phyloP scores from a whole-genome alignment of 1,140 invertebrate genomes.

The Wasmannia auropunctata region DNA sequence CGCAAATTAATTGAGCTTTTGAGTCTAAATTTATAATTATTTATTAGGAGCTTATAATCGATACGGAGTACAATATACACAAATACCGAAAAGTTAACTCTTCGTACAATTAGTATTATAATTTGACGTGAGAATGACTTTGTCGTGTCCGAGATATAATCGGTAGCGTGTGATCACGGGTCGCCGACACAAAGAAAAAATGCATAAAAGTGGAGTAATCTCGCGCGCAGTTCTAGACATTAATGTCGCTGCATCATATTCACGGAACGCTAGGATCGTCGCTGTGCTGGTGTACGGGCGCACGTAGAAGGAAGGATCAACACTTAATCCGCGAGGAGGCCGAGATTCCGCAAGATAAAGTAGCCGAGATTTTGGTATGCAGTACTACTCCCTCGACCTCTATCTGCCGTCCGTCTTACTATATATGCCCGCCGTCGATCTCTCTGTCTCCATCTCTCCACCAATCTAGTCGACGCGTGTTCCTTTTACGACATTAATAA shows the following conservation, averaged over 20 bases:
- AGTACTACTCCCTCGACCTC: neutral
- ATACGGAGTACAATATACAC: neutral
- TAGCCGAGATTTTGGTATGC: constrained; percentile 41
- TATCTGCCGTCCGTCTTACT: neutral
- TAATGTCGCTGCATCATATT: neutral
- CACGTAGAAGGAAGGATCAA: constrained; percentile 43
- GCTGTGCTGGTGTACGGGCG: neutral
- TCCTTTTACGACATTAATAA: constrained; percentile 23
- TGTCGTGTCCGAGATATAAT: neutral
- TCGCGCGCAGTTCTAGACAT: neutral
- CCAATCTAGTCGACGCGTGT: constrained; percentile 20
- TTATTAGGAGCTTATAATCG: neutral
- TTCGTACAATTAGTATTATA: neutral
- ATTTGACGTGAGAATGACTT: neutral
- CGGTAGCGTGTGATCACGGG: neutral
- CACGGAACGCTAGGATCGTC: neutral
- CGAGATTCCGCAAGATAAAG: constrained; percentile 51
- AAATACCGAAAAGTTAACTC: neutral
- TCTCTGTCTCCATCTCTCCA: neutral
- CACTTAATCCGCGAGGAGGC: constrained; percentile 37
- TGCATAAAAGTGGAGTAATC: neutral
- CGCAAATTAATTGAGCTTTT: neutral
- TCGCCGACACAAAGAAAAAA: neutral
- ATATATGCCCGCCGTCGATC: neutral
- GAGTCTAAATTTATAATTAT: neutral